Evolutionary conservation across 2,113 vertebrate species (phyloP), one percentile per base, ranked within the genome.

Genomic region (Microtus montanus): DNA sequence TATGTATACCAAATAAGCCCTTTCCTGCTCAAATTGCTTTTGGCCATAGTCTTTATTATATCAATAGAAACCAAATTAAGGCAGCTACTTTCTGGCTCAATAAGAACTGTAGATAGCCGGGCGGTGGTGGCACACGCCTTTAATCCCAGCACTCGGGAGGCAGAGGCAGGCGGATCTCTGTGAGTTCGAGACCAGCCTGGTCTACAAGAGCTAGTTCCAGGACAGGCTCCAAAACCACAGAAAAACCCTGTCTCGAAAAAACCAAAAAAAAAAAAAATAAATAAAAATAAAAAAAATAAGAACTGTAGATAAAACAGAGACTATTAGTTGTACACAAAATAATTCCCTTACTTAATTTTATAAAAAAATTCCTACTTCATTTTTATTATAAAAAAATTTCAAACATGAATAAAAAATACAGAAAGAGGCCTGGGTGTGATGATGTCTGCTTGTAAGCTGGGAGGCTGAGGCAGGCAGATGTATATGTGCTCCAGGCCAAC

Each of bases 291-390:
- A n/a, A n/a, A n/a, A n/a, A n/a, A n/a, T n/a, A n/a, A n/a, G n/a
- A n/a, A n/a, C n/a, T n/a, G n/a, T n/a, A n/a, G n/a, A n/a, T n/a
- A 93, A 92, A 96, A 96, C 30, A 92, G 49, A 54, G 24, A 92
- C 74, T 1, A 68, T 44, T 1, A 44, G 14, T 44, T 84, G 2
- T 52, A 89, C 22, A 82, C 33, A 73, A 89, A 79, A 83, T 38
- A 93, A 90, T 5, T 89, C 20, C 1, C 38, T 89, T 85, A 64
- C 5, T 54, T 47, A 80, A 89, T 44, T 68, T 54, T 93, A 92
- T 74, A 54, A 33, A 80, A 41, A 84, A n/a, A 6, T 38, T 8
- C 0, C 41, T 86, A 41, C 14, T 79, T 91, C 54, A 54, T 87
- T 91, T 92, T 85, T 66, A 85, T 73, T 63, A 93, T 74, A 38